Conservation (phyloP, 1,140 invertebrate species). For the Drosophila rufa region DNA sequence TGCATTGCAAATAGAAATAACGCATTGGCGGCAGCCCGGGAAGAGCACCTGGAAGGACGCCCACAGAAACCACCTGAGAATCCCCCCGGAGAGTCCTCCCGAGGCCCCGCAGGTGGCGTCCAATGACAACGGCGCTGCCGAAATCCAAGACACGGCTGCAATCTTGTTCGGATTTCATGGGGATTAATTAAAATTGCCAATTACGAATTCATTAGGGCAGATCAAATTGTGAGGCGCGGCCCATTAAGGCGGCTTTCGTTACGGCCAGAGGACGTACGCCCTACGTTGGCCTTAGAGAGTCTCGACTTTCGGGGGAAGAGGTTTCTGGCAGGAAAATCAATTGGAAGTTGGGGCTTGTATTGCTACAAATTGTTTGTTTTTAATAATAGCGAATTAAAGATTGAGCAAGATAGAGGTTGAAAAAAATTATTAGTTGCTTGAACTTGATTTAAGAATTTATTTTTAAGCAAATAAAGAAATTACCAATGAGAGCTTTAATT, state of each 20-base stretch:
- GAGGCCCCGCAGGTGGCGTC: conserved; percentile 26
- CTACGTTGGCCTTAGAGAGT: background rate
- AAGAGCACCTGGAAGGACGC: background rate
- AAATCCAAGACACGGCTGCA: conserved; percentile 59
- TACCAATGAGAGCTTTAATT: too few relatives aligned
- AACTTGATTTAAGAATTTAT: too few relatives aligned
- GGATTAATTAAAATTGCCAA: conserved; percentile 85
- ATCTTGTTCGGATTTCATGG: conserved; percentile 71
- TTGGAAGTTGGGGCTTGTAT: background rate
- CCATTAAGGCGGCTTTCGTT: conserved; percentile 45
- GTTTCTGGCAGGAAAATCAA: background rate
- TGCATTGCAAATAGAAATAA: conserved; percentile 50
- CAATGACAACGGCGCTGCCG: conserved; percentile 60
- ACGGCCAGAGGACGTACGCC: conserved; percentile 6
- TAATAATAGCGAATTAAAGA: too few relatives aligned
- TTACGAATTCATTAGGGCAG: conserved; percentile 81
- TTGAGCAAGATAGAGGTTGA: too few relatives aligned
- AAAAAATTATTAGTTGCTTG: too few relatives aligned
- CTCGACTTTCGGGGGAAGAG: conserved; percentile 1
- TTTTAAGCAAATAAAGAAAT: too few relatives aligned
- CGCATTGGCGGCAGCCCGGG: conserved; percentile 2
- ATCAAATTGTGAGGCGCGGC: conserved; percentile 54
- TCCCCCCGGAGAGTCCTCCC: too few relatives aligned
- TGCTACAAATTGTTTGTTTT: too few relatives aligned
- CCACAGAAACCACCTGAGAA: background rate